Evolutionary conservation across 2,888 invertebrate genomes (phyloP).

Genomic region (Drosophila pseudotalamancana): DNA sequence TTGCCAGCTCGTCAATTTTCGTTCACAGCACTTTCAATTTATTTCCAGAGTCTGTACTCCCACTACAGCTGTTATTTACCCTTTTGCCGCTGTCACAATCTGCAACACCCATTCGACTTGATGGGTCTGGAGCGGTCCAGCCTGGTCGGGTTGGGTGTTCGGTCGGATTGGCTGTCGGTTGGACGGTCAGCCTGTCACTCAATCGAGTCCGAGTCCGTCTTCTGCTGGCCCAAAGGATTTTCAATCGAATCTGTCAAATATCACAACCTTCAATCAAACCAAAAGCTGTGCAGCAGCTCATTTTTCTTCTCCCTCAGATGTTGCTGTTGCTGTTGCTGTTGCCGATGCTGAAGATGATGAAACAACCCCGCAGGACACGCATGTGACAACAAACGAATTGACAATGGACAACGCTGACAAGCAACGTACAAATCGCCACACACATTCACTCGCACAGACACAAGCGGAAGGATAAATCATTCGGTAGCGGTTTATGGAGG

Average conservation of each 20-base stretch:
- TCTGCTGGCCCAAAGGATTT: slow-evolving; percentile 71
- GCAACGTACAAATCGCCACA: slow-evolving; percentile 47
- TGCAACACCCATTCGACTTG: slow-evolving; percentile 70
- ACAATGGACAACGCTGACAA: slow-evolving; percentile 65
- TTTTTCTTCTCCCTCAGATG: slow-evolving; percentile 53
- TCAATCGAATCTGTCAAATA: slow-evolving; percentile 83
- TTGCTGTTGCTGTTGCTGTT: slow-evolving; percentile 15
- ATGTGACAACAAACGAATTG: slow-evolving; percentile 62
- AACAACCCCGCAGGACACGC: slow-evolving; percentile 63
- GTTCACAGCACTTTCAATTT: slow-evolving; percentile 74
- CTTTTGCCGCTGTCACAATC: slow-evolving; percentile 76
- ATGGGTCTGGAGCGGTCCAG: slow-evolving; percentile 40
- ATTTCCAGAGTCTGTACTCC: slow-evolving; percentile 50
- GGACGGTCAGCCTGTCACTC: slow-evolving; percentile 66
- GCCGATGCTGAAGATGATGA: slow-evolving; percentile 58
- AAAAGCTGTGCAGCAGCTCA: slow-evolving; percentile 67
- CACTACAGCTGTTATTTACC: slow-evolving; percentile 63
- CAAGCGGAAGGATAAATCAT: slow-evolving; percentile 70
- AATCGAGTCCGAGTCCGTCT: slow-evolving; percentile 51
- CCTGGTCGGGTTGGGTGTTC: slow-evolving; percentile 29
- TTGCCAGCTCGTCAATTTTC: slow-evolving; percentile 71
- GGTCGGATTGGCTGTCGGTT: slow-evolving; percentile 61
- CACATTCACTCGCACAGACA: slow-evolving; percentile 3
- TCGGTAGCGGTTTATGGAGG: slow-evolving; percentile 25
- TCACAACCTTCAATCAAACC: slow-evolving; percentile 82